These are phyloP conservation scores for Triops longicaudatus DNA, from an alignment of 1,140 invertebrate genomes.

Conservation along the genomic window DNA sequence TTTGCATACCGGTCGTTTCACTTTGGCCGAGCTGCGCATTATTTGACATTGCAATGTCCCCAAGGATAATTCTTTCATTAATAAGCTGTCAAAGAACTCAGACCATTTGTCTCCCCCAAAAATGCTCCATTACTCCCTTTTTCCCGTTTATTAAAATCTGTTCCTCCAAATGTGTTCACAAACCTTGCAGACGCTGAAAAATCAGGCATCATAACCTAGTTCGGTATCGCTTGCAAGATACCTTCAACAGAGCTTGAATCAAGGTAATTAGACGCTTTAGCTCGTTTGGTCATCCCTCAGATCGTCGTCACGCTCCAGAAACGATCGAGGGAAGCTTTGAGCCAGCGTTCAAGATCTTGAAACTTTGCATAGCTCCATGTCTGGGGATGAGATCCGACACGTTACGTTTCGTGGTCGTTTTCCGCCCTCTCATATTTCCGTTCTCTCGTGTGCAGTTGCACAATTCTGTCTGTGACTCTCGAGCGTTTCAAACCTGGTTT, in stretches of 20 bases:
- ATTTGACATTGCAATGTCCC: neutral
- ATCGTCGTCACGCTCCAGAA: no score
- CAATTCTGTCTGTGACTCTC: neutral
- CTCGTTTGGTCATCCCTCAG: no score
- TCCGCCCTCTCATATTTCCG: neutral
- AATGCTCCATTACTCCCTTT: no score
- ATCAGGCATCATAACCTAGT: no score
- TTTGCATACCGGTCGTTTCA: slow-evolving; percentile 6
- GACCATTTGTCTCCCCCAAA: neutral
- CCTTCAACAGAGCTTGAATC: no score
- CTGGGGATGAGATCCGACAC: neutral
- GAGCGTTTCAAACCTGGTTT: neutral
- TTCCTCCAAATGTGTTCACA: no score
- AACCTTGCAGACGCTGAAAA: no score
- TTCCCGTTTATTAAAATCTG: no score
- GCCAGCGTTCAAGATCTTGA: neutral
- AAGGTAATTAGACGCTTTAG: no score
- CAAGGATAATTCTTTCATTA: neutral
- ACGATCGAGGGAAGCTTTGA: no score
- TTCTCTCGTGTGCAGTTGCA: neutral
- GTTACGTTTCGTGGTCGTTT: neutral
- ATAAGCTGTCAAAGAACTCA: neutral
- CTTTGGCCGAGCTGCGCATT: neutral
- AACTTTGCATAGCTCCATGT: neutral
- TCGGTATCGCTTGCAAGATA: no score